Conservation (phyloP, 2,797 vertebrate species). For the Melanotaenia parkinsoni region DNA sequence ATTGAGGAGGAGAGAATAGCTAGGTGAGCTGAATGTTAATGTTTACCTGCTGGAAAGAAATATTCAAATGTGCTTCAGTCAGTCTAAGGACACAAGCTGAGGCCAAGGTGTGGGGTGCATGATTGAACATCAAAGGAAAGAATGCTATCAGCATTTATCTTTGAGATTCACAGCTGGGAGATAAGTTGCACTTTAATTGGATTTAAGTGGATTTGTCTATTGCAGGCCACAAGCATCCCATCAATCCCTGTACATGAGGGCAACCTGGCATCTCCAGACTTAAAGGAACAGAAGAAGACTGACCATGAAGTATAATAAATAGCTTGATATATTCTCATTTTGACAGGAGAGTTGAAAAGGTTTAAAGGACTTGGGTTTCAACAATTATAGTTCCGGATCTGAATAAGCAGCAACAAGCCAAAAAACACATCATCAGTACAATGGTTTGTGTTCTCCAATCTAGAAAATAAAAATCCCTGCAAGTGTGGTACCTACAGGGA, state of each 20-base stretch:
- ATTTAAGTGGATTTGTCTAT: constrained; percentile 69
- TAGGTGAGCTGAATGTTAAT: constrained; percentile 64
- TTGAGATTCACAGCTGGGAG: constrained; percentile 61
- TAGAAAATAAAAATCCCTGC: background rate
- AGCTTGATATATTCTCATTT: constrained; percentile 47
- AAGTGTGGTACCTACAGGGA: background rate
- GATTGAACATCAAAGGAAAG: constrained; percentile 69
- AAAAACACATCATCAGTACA: background rate
- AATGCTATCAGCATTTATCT: constrained; percentile 73
- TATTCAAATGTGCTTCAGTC: constrained; percentile 69
- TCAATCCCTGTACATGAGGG: constrained; percentile 66
- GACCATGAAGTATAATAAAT: constrained; percentile 67
- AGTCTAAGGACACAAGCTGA: constrained; percentile 63
- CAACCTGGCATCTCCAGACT: constrained; percentile 50
- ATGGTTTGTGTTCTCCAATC: background rate
- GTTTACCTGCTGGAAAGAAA: constrained; percentile 67
- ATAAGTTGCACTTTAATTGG: constrained; percentile 72
- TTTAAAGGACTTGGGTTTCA: constrained; percentile 33
- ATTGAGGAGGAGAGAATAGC: constrained; percentile 39
- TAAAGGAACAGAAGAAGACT: constrained; percentile 50
- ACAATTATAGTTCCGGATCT: background rate
- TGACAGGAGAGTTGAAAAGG: constrained; percentile 34
- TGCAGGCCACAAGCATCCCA: constrained; percentile 69
- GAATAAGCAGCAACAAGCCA: background rate
- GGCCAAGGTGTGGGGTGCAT: constrained; percentile 55